Evolutionary conservation across 2,113 vertebrate species (phyloP), one percentile per base, ranked within the genome.

Genomic region (Peucedramus taeniatus): DNA sequence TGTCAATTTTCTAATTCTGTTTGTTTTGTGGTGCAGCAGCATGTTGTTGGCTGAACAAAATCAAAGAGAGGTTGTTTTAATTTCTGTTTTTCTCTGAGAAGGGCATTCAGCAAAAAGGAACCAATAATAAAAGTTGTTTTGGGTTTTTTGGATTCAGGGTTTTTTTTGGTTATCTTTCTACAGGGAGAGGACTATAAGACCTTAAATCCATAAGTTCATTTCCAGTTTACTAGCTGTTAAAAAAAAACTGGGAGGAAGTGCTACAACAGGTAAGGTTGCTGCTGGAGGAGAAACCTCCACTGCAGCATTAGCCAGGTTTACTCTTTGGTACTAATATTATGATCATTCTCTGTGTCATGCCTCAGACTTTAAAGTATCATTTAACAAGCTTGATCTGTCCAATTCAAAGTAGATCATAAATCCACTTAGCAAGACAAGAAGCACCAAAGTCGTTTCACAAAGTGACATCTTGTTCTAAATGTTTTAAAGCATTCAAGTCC

Each of bases 191-290:
- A 83, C 50, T 71, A 8, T 86, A 92, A 93, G 50, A 68, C 64
- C 49, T 95, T 94, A 94, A 88, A 93, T 83, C 75, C 82, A 30
- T 79, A 70, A 70, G 68, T 87, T 95, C 33, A 28, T 87, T 94
- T 96, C 72, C 87, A 84, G 45, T 95, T 91, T 92, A 66, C 42
- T 95, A 96, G 91, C 95, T 97, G 89, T 95, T 96, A 83, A 96
- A 93, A 96, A 69, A 95, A 31, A 95, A 66, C 42, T 63, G n/a
- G 15, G 45, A 83, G 49, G 50, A 68, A 82, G 18, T 50, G 20
- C 66, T 82, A 12, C 44, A 76, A 50, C 65, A 95, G 87, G 69
- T 96, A 63, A 53, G 18, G 16, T 33, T 83, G 91, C 40, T 83
- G 35, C 71, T 77, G 64, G 19, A 40, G 87, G 56, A 82, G 28